Evolutionary conservation across 2,113 vertebrate genomes (phyloP), one percentile per base, ranked within the genome.

Genomic region (Dasyurus viverrinus): DNA sequence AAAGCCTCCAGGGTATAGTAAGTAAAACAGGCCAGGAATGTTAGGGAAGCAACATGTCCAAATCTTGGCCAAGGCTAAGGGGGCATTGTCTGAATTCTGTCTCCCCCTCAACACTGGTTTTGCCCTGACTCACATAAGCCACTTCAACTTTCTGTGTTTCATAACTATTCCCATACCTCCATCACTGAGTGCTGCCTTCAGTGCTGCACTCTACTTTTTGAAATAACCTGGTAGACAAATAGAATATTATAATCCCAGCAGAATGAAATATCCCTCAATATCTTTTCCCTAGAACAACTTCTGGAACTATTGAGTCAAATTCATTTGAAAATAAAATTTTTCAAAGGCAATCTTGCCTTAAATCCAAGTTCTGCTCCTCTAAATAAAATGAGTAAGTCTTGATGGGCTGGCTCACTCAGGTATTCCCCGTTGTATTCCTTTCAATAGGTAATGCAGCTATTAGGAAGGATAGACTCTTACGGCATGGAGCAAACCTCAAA

Each of bases 391-490:
- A 97, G 0, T 60, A 94, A 95, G 91, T 90, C 89, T 89, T 97
- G 47, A 36, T 76, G 54, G 46, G 68, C 54, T 95, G 97, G 91
- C 94, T 97, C 96, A 97, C 91, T 92, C 92, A 91, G 42, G 52
- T 0, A 0, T 96, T 98, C 95, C 96, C 53, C 97, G 91, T 95
- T 98, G 54, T 95, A 95, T 84, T 84, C 14, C 95, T 97, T 94
- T 97, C 96, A 94, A 94, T 96, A 99, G 99, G 95, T 99, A 95
- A 97, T 97, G 76, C 98, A 98, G 97, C 98, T 99, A 91, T 95
- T 99, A 94, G 97, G 92, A 93, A 99, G 98, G 96, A 97, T 99
- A 96, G 98, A 99, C n/a, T 68, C 98, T 91, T 98, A 98, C 94
- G 96, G 30, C 93, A 98, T 96, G 19, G 97, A 99, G 54, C 98